Evolutionary conservation across 2,113 vertebrate species (phyloP).

Genomic region (Ictalurus punctatus): DNA sequence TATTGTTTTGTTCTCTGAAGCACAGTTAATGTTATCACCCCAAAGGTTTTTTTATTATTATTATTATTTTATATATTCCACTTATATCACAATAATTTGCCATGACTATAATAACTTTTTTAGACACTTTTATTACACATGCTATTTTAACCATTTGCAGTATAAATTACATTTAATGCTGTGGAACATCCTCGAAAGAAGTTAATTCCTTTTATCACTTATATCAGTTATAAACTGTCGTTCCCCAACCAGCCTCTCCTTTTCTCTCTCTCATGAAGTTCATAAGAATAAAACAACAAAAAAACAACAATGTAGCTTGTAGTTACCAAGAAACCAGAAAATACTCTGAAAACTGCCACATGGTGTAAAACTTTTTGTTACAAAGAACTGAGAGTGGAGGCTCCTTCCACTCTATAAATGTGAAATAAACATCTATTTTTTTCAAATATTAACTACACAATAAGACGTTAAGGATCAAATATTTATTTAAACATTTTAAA

Average conservation of each 20-base stretch:
- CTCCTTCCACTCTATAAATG: background rate
- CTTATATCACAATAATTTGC: background rate
- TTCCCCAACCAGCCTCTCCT: background rate
- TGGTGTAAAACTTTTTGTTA: background rate
- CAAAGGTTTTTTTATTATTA: background rate
- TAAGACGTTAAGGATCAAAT: background rate
- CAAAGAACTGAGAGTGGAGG: background rate
- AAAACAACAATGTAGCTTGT: background rate
- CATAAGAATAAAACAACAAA: background rate
- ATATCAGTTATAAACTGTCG: background rate
- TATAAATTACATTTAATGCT: background rate
- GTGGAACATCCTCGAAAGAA: background rate
- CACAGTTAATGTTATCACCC: background rate
- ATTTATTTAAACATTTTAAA: background rate
- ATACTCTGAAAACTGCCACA: background rate
- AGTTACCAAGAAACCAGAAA: background rate
- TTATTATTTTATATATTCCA: too few relatives aligned
- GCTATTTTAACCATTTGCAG: background rate
- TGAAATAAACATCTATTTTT: background rate
- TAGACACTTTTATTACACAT: background rate
- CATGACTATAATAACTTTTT: background rate
- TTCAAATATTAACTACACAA: background rate
- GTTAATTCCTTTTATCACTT: background rate
- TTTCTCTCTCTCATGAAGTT: background rate
- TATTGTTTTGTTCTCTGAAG: background rate